Percentiles rank a stretch among this genome's conserved stretches.
Conservation (phyloP, 2,113 vertebrate genomes). For the Campylomormyrus tamandua region DNA sequence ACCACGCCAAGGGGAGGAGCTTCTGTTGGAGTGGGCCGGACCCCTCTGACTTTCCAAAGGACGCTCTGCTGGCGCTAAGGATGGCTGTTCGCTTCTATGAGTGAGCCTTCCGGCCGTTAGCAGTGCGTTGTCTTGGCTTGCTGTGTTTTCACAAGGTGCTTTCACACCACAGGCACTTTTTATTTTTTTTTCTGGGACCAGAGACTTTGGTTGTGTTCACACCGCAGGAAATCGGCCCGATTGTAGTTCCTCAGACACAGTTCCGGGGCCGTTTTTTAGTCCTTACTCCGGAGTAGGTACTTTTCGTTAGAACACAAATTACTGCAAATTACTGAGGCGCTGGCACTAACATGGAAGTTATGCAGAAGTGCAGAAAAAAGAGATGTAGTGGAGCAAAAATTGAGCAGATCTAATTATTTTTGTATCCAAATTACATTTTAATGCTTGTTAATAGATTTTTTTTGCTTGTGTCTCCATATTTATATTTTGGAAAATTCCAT, state of each 20-base stretch:
- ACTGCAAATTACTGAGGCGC: neutral
- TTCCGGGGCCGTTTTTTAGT: neutral
- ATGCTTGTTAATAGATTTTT: neutral
- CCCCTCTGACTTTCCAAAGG: constrained; percentile 85
- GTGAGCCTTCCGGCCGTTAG: constrained; percentile 63
- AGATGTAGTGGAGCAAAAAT: neutral
- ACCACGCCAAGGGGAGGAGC: constrained; percentile 91
- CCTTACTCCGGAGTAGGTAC: neutral
- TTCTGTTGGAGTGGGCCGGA: constrained; percentile 80
- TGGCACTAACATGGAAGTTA: neutral
- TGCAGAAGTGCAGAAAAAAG: neutral
- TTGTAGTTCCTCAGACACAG: neutral
- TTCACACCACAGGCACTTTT: neutral
- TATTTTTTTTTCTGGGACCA: neutral
- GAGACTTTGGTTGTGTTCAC: neutral
- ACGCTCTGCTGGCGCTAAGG: constrained; percentile 74
- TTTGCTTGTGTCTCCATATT: neutral
- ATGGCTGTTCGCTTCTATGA: constrained; percentile 89
- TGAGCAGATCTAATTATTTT: neutral
- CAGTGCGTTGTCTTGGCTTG: neutral
- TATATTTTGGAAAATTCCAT: neutral
- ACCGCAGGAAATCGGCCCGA: neutral
- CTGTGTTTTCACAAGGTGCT: neutral
- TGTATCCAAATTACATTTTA: neutral
- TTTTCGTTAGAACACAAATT: neutral